These are phyloP conservation scores for Larimichthys polyactis DNA, from an alignment of 2,113 vertebrate genomes.

Conservation along the genomic window DNA sequence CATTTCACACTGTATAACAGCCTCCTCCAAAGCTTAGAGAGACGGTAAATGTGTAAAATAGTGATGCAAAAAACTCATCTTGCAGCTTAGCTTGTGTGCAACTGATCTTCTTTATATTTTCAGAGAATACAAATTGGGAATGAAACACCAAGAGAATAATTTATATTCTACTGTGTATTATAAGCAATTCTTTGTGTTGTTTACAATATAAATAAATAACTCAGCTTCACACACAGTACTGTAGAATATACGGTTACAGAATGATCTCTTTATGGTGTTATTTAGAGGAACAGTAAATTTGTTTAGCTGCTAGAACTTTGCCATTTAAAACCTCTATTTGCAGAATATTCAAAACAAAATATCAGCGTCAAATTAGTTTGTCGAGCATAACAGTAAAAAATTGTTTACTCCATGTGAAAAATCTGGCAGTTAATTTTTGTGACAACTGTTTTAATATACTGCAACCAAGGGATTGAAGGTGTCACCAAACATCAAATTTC, in stretches of 20 bases:
- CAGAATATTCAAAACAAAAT: constrained; percentile 14
- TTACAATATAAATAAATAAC: neutral
- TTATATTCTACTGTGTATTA: no score
- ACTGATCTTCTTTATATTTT: constrained; percentile 30
- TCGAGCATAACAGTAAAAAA: neutral
- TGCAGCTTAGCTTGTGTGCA: constrained; percentile 21
- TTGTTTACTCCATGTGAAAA: constrained; percentile 8
- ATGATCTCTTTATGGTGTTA: neutral
- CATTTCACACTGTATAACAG: constrained; percentile 51
- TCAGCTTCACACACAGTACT: neutral
- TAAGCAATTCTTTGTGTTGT: neutral
- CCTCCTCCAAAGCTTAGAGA: constrained; percentile 38
- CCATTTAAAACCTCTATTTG: neutral
- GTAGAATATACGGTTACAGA: neutral
- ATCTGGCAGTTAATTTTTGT: constrained; percentile 19
- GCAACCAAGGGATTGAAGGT: constrained; percentile 27
- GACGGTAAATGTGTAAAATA: constrained; percentile 45
- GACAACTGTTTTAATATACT: constrained; percentile 26
- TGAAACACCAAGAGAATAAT: neutral
- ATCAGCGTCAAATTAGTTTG: constrained; percentile 16
- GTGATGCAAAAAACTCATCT: constrained; percentile 18
- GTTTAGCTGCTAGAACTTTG: neutral
- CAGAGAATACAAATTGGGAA: constrained; percentile 10
- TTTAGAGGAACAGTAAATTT: neutral
- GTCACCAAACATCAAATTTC: constrained; percentile 25